Evolutionary conservation across 2,888 invertebrate genomes (phyloP).

Genomic region (Encarsia formosa): DNA sequence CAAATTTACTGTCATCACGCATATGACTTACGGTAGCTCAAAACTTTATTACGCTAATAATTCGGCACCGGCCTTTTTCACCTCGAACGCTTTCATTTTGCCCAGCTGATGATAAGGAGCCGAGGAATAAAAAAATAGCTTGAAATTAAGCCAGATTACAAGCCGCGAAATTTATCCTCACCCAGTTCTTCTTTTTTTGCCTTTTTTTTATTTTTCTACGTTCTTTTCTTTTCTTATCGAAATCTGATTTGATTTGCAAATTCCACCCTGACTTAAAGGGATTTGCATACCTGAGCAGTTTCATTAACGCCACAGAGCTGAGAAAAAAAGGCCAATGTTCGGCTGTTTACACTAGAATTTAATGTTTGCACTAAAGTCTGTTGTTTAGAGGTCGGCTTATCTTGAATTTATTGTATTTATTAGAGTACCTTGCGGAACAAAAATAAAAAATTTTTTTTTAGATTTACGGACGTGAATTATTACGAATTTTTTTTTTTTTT

Average conservation of each 20-base stretch:
- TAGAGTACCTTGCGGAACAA: too few relatives aligned
- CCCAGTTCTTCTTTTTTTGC: background rate
- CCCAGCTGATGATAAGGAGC: slow-evolving; percentile 9
- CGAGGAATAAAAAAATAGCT: slow-evolving; percentile 4
- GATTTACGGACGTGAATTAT: too few relatives aligned
- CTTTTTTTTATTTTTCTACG: background rate
- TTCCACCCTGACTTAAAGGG: slow-evolving; percentile 4
- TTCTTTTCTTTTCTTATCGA: slow-evolving; percentile 8
- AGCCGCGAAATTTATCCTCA: slow-evolving; percentile 9
- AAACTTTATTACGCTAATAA: too few relatives aligned
- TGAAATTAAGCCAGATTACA: slow-evolving; percentile 13
- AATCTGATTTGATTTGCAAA: slow-evolving; percentile 18
- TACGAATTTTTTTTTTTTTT: too few relatives aligned
- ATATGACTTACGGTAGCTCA: too few relatives aligned
- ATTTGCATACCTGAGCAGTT: slow-evolving; percentile 11
- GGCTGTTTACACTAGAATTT: background rate
- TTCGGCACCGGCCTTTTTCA: too few relatives aligned
- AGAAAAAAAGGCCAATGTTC: background rate
- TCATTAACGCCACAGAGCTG: background rate
- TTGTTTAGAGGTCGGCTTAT: too few relatives aligned
- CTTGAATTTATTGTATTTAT: too few relatives aligned
- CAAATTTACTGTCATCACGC: background rate
- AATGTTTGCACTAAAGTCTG: too few relatives aligned
- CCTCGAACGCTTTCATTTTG: slow-evolving; percentile 9
- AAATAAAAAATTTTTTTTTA: too few relatives aligned